Evolutionary conservation across 2,113 vertebrate species (phyloP), one percentile per base, ranked within the genome.

Genomic region (Mirounga angustirostris): DNA sequence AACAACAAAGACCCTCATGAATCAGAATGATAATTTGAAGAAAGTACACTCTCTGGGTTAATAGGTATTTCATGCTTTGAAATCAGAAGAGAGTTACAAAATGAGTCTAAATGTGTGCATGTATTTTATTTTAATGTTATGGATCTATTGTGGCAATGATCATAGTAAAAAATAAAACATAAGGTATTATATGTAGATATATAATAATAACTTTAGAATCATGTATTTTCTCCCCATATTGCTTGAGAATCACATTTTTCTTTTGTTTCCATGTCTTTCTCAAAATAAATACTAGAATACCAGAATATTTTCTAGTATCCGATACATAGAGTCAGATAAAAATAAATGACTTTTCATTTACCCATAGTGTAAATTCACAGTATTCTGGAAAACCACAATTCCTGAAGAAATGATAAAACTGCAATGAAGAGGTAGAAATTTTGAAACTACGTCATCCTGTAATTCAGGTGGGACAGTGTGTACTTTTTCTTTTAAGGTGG

Each of bases 61-160:
- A 80, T 21, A 81, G 30, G 5, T 40, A 79, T 6, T 50, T 6
- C 16, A 81, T 40, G 21, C 2, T 87, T 80, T 91, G 56, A 93
- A 95, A 89, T 88, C 36, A 95, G 22, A 71, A 81, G 4, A 69
- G 21, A 92, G 10, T 88, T 56, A 90, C 4, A 73, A 94, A 82
- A 24, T 81, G 28, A 80, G 2, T 30, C 7, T 11, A 15, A 40
- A 5, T 16, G 4, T 83, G 4, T 83, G 15, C 10, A 14, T 67
- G 6, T 67, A 83, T 83, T 84, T 46, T 81, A 50, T 67, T 83
- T 73, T 16, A 73, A 11, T 89, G 19, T 14, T 43, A 16, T 36
- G 1, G 13, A 84, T 78, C 95, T 93, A 88, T 43, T 69, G 13
- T 81, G 24, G 14, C 5, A 91, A 43, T 36, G 5, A 78, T 69